phyloP scores from a whole-genome alignment of 92 coral and sea anemone species.

The Actinostola sp. region DNA sequence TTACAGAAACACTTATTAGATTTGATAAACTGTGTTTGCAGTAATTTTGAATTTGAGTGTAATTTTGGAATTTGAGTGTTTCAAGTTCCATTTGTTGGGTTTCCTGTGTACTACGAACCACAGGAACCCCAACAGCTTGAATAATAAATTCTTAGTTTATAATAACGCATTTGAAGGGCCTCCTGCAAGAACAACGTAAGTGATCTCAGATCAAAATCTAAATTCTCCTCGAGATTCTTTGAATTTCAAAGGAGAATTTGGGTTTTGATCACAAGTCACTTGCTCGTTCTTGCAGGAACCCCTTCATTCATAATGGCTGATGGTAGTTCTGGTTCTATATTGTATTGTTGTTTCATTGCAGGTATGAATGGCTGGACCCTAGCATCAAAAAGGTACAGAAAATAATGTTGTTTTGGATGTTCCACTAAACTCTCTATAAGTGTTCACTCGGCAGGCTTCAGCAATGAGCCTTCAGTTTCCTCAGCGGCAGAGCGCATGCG shows the following conservation, averaged over 20 bases:
- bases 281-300: too few relatives aligned
- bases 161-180: too few relatives aligned
- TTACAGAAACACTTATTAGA: too few relatives aligned
- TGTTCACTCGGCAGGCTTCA: not conserved
- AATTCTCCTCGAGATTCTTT: too few relatives aligned
- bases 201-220: too few relatives aligned
- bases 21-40: not conserved
- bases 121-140: slow-evolving; percentile 4
- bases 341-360: slow-evolving; percentile 5
- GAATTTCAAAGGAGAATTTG: too few relatives aligned
- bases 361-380: slow-evolving; percentile 99
- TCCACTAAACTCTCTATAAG: not conserved
- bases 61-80: not conserved
- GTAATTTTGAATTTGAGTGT: not conserved
- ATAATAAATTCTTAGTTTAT: too few relatives aligned
- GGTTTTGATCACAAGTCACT: too few relatives aligned
- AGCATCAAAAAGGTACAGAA: slow-evolving; percentile 93
- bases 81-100: not conserved
- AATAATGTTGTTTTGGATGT: not conserved
- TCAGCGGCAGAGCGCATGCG: too few relatives aligned
- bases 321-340: not conserved
- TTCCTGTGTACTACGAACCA: slow-evolving; percentile 10
- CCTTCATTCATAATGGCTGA: too few relatives aligned
- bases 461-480: not conserved
- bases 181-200: too few relatives aligned